Evolutionary conservation across 1,140 invertebrate genomes (phyloP).

Genomic region (Choristoneura fumiferana): DNA sequence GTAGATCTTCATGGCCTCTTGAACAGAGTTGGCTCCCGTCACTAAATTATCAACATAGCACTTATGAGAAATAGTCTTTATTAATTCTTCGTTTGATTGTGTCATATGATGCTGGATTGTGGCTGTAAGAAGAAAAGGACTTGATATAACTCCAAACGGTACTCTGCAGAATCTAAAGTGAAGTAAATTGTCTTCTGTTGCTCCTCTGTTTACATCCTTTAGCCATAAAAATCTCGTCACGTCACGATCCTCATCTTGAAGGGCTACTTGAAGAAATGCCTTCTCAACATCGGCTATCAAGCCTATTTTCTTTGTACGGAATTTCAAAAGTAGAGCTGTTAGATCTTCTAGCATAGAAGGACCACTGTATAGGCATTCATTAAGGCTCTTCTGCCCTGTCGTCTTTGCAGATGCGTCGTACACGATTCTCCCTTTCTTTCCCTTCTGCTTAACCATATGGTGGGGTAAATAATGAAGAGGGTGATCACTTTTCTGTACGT

Average conservation of each 20-base stretch:
- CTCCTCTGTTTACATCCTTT: neutral
- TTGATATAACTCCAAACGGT: no score
- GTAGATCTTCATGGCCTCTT: neutral
- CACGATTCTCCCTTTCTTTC: neutral
- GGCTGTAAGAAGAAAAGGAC: neutral
- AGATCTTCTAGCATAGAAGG: neutral
- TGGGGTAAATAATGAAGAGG: constrained; percentile 3
- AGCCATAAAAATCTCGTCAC: no score
- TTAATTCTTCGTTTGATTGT: neutral
- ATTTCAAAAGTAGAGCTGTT: neutral
- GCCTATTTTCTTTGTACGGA: neutral
- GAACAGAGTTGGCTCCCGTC: neutral
- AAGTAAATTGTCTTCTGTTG: neutral
- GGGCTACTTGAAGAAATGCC: no score
- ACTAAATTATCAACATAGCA: neutral
- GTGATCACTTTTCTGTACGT: neutral
- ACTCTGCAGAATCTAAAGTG: neutral
- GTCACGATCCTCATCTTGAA: no score
- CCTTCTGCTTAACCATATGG: neutral
- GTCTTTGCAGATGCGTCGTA: neutral
- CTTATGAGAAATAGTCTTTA: no score
- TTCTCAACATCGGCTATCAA: no score
- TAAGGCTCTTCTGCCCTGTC: neutral
- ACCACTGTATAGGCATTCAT: neutral
- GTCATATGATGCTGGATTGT: neutral